Percentiles rank a stretch among this genome's conserved stretches.
Evolutionary conservation across 2,888 invertebrate species (phyloP).

Genomic region (Alviniconcha strummeri): DNA sequence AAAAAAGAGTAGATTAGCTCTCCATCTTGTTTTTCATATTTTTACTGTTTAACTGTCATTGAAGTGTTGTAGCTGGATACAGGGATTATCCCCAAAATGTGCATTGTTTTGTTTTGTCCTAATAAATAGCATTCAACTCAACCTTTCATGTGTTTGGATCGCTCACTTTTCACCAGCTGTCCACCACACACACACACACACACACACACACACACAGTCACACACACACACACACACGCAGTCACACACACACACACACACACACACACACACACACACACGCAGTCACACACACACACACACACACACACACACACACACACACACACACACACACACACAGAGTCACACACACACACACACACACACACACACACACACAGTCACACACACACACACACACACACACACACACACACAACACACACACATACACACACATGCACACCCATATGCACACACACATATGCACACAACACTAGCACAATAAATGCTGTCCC

Average conservation of each 20-base stretch:
- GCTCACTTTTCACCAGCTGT: too few species aligned
- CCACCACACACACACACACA: too few species aligned
- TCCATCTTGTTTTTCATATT: too few species aligned
- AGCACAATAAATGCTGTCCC: too few species aligned
- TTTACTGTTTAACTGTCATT: too few species aligned
- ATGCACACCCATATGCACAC: background rate
- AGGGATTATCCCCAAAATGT: too few species aligned
- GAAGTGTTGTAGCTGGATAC: too few species aligned
- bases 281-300: conserved; percentile 6
- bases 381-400: background rate
- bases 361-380: background rate
- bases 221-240: background rate
- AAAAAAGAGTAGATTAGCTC: too few species aligned
- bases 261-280: conserved; percentile 9
- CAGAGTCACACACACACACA: background rate
- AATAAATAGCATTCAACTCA: too few species aligned
- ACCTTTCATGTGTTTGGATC: too few species aligned
- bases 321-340: background rate
- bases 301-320: conserved; percentile 11
- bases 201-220: too few species aligned
- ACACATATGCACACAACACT: background rate
- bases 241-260: background rate
- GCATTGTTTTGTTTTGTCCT: too few species aligned
- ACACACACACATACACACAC: background rate
- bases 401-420: background rate